A percentile compares a stretch with the other conserved stretches of the same genome.
Evolutionary conservation across 2,888 invertebrate genomes (phyloP).

Genomic region (Drosophila picticornis): DNA sequence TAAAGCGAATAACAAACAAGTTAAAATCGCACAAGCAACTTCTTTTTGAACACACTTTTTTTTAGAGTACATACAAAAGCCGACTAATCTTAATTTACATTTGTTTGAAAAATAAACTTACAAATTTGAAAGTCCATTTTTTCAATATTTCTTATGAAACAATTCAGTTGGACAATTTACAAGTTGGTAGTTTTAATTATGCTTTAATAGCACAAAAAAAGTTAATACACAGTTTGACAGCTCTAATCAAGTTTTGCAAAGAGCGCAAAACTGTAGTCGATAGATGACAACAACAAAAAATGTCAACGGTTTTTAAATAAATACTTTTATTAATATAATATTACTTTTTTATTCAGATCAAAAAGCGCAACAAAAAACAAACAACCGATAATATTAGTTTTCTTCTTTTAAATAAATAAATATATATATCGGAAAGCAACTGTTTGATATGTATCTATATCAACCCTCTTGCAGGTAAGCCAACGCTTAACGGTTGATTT

Average conservation of each 20-base stretch:
- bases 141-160: background rate
- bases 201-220: background rate
- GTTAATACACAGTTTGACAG: background rate
- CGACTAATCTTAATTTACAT: background rate
- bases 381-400: background rate
- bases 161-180: too few species aligned
- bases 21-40: constrained; percentile 47
- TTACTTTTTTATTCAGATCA: background rate
- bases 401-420: too few species aligned
- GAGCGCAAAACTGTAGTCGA: background rate
- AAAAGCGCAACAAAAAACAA: background rate
- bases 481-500: background rate
- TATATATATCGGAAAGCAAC: background rate
- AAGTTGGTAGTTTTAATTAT: background rate
- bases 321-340: background rate
- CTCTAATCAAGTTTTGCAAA: background rate
- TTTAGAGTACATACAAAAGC: background rate
- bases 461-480: background rate
- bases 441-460: background rate
- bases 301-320: background rate
- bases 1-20: constrained; percentile 66
- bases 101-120: background rate
- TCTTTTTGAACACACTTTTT: constrained; percentile 41
- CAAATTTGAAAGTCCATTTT: background rate
- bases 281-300: background rate